A percentile compares a stretch with the other conserved stretches of the same genome.
Conservation (phyloP, 2,888 invertebrate species). For the Macropis europaea region DNA sequence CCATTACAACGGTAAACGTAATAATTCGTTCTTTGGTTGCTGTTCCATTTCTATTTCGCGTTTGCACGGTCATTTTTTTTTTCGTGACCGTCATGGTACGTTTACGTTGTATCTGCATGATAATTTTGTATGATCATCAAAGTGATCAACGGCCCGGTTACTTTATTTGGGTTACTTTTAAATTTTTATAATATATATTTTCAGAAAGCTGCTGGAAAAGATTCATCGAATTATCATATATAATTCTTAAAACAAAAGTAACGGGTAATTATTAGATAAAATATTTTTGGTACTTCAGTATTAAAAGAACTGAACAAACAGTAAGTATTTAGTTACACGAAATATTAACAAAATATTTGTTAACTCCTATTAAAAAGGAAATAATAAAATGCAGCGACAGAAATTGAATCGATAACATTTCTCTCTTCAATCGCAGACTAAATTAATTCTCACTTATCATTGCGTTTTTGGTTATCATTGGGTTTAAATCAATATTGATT, state of each 20-base stretch:
- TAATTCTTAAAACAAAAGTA: too few relatives aligned
- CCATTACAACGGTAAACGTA: slow-evolving; percentile 37
- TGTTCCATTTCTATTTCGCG: slow-evolving; percentile 82
- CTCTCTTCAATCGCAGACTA: not conserved
- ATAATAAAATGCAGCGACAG: not conserved
- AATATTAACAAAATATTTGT: too few relatives aligned
- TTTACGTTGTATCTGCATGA: slow-evolving; percentile 44
- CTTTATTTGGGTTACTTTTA: slow-evolving; percentile 51
- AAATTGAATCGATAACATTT: not conserved
- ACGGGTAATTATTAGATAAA: too few relatives aligned
- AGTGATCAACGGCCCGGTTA: slow-evolving; percentile 64
- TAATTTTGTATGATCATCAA: slow-evolving; percentile 58
- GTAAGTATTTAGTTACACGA: not conserved
- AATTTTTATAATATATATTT: too few relatives aligned
- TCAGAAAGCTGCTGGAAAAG: too few relatives aligned
- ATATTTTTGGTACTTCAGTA: not conserved
- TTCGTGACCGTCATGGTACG: slow-evolving; percentile 61
- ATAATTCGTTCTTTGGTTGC: slow-evolving; percentile 54
- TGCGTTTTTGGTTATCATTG: not conserved
- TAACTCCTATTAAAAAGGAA: too few relatives aligned
- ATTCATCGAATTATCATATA: too few relatives aligned
- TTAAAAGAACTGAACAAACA: not conserved
- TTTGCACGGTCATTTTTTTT: slow-evolving; percentile 31
- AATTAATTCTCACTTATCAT: not conserved
- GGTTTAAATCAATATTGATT: not conserved